Percentiles rank a stretch among this genome's conserved stretches.
Evolutionary conservation across 2,888 invertebrate species (phyloP).

Genomic region (Empis livida): DNA sequence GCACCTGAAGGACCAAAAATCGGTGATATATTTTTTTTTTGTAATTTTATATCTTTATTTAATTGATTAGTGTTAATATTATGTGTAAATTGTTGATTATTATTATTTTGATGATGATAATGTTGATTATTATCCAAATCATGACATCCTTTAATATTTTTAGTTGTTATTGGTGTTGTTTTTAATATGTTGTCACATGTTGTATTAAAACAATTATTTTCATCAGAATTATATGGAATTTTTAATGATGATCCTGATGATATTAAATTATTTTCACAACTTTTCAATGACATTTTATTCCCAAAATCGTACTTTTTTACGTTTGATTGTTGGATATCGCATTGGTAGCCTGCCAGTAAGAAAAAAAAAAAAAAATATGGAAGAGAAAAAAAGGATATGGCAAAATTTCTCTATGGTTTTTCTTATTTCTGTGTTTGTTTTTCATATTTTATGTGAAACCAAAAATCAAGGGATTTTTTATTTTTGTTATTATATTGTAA

Average conservation of each 20-base stretch:
- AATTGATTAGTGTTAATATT: neutral
- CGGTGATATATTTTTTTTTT: neutral
- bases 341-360: neutral
- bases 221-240: too few species aligned
- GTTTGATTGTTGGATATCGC: constrained; percentile 10
- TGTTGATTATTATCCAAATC: neutral
- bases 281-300: constrained; percentile 10
- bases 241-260: neutral
- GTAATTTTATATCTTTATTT: constrained; percentile 1
- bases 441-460: constrained; percentile 14
- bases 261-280: neutral
- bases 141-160: neutral
- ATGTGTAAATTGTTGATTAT: neutral
- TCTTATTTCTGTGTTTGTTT: neutral
- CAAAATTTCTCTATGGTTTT: neutral
- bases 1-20: neutral
- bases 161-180: neutral
- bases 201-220: neutral
- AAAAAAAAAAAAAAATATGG: neutral
- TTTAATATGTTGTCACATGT: neutral
- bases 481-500: constrained; percentile 3
- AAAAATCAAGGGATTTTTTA: constrained; percentile 17
- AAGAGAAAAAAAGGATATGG: neutral
- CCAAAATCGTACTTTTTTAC: constrained; percentile 18
- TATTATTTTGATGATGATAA: neutral